These are phyloP conservation scores for Pipistrellus pipistrellus DNA, from an alignment of 2,797 vertebrate genomes.

Conservation along the genomic window DNA sequence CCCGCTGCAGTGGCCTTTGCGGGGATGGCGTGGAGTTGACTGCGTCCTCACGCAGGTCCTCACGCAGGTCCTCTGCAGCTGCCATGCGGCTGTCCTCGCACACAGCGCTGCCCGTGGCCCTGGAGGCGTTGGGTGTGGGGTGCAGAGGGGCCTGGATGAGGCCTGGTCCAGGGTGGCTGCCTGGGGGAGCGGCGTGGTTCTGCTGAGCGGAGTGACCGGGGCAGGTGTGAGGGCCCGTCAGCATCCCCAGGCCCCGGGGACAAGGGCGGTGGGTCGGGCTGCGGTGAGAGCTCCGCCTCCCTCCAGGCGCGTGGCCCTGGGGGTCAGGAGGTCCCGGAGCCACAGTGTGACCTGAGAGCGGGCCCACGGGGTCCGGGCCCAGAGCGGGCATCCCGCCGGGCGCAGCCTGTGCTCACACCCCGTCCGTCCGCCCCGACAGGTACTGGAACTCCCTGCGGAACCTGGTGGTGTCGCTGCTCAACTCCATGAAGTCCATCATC, in stretches of 20 bases:
- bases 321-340: fast-evolving
- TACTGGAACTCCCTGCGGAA: constrained; percentile 98
- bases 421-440: constrained; percentile 82
- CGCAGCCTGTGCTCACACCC: fast-evolving
- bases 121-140: not conserved
- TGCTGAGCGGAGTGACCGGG: not conserved
- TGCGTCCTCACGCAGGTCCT: fast-evolving
- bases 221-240: fast-evolving
- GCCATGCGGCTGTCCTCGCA: not conserved
- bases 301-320: not conserved
- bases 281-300: not conserved
- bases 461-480: constrained; percentile 96
- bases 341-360: not conserved
- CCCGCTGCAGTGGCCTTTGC: no score
- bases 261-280: not conserved
- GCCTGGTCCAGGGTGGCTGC: not conserved
- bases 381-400: fast-evolving
- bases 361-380: fast-evolving
- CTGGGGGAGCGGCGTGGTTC: not conserved
- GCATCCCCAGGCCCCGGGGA: fast-evolving
- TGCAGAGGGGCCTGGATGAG: not conserved
- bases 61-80: no score
- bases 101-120: fast-evolving
- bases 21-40: no score
- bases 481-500: constrained; percentile 99